These are phyloP conservation scores for Takifugu bimaculatus DNA, from an alignment of 2,113 vertebrate genomes.

Conservation along the genomic window DNA sequence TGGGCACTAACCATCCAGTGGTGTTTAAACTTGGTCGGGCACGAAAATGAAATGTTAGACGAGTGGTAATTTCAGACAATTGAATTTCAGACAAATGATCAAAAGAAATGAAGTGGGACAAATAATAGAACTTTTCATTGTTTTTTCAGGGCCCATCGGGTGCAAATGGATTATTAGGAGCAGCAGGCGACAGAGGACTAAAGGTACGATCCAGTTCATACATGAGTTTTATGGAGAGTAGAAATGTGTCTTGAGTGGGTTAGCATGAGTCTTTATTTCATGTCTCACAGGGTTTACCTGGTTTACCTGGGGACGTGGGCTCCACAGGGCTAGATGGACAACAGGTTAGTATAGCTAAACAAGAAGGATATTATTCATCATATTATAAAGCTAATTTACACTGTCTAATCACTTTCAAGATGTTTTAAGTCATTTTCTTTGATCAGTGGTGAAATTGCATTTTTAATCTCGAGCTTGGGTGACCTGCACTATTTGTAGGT, in stretches of 20 bases:
- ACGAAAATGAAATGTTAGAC: not conserved
- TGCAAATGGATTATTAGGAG: slow-evolving; percentile 65
- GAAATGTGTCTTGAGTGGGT: not conserved
- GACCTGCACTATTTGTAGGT: too few species aligned
- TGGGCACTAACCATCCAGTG: slow-evolving; percentile 47
- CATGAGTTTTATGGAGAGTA: not conserved
- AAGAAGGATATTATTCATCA: not conserved
- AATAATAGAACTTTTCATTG: not conserved
- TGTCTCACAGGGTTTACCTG: slow-evolving; percentile 55
- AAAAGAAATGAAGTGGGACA: too few species aligned
- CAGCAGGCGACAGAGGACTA: slow-evolving; percentile 74
- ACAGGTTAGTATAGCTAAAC: slow-evolving; percentile 63
- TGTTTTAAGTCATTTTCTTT: too few species aligned
- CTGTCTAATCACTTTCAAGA: not conserved
- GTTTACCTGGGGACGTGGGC: slow-evolving; percentile 60
- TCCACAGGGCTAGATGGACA: slow-evolving; percentile 63
- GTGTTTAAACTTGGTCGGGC: not conserved
- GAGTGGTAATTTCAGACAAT: too few species aligned
- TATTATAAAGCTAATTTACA: not conserved
- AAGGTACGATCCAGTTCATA: slow-evolving; percentile 68
- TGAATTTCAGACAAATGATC: too few species aligned
- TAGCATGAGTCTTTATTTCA: not conserved
- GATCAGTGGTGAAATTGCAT: too few species aligned
- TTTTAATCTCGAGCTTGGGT: too few species aligned
- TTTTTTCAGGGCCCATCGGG: slow-evolving; percentile 75